Evolutionary conservation across 2,113 vertebrate genomes (phyloP), one percentile per base, ranked within the genome.

Genomic region (Ia io): DNA sequence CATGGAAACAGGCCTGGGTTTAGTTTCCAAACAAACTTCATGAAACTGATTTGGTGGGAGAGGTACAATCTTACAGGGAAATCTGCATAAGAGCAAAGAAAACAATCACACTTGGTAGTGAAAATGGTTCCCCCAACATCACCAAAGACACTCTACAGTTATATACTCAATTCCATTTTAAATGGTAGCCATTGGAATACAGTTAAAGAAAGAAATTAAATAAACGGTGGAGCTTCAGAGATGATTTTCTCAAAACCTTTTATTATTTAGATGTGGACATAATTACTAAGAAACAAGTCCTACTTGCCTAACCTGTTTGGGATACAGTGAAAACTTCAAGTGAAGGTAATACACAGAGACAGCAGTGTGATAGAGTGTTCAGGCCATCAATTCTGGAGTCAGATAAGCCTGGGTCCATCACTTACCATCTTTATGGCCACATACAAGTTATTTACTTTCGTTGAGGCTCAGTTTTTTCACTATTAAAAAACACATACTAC

Each of bases 1-100:
- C 1, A 20, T 32, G 74, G 53, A 82, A 18, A 49, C 22, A 82
- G 47, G 47, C 53, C 61, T 94, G 69, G 11, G 3, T 88, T 96
- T 95, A 42, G 47, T 94, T 96, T 95, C 74, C 69, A 95, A 83
- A 92, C 32, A 90, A 49, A 93, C 59, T 94, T 44, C 87, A 93
- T 35, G 71, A 49, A 93, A 23, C 37, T 85, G 78, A 56, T 32
- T 84, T 90, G 59, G 74, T 7, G 11, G 11, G 17, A 70, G 44
- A 96, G 80, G 85, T 80, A 89, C 14, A 59, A 2, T 73, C 69
- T 86, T 59, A 85, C 11, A 42, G 47, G 5, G 37, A 91, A 84
- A 53, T 9, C 76, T 92, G 56, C 74, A 70, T 22, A 28, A 86
- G 53, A 61, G 47, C n/a, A 91, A 93, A 78, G 73, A 91, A 93